Conservation (phyloP, 2,113 vertebrate species). For the rabbit (Oryctolagus cuniculus) region mOryCun1.1 NC_091438.1:156968001-156968500, state of each 20-base stretch:
- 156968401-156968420: neutral
- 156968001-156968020: rapidly evolving
- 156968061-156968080: neutral
- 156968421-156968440: neutral
- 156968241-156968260: rapidly evolving
- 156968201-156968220: rapidly evolving
- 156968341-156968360: neutral
- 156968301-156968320: rapidly evolving
- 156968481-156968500: neutral
- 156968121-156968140: neutral
- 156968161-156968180: too few species aligned
- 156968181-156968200: rapidly evolving
- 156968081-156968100: rapidly evolving
- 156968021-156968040: rapidly evolving
- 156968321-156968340: too few species aligned
- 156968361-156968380: neutral
- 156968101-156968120: neutral
- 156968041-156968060: rapidly evolving
- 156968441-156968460: neutral
- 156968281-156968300: neutral
- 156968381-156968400: neutral
- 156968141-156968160: neutral
- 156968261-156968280: rapidly evolving
- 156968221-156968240: rapidly evolving
- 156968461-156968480: too few species aligned